Evolutionary conservation across 30 jellyfish, hydroid and myxozoan genomes (phyloP).

Genomic region (Hydractinia symbiolongicarpus): DNA sequence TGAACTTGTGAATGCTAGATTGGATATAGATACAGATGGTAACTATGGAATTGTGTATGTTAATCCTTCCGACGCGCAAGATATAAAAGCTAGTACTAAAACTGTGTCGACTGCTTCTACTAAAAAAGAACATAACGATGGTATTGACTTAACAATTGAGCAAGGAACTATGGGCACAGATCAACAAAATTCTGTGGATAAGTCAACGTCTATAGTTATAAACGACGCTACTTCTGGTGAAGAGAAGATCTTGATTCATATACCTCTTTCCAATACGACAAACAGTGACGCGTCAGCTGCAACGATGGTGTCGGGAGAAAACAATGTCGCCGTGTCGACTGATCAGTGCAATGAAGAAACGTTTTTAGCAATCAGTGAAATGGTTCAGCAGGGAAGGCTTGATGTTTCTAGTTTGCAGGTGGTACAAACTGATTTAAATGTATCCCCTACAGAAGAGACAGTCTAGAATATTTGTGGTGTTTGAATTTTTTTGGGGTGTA

Average conservation of each 20-base stretch:
- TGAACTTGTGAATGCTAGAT: conserved; percentile 20
- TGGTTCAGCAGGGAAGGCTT: conserved; percentile 42
- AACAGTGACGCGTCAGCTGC: not conserved
- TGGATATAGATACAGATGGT: conserved; percentile 29
- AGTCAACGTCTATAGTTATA: not conserved
- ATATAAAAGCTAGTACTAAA: not conserved
- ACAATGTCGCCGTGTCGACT: not conserved
- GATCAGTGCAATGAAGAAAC: conserved; percentile 27
- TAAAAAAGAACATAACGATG: not conserved
- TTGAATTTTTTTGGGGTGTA: no score
- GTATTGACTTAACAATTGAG: not conserved
- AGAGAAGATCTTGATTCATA: not conserved
- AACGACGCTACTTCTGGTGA: not conserved
- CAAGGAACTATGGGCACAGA: not conserved
- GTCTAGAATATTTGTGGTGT: no score
- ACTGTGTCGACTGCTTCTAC: not conserved
- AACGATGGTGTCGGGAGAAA: not conserved
- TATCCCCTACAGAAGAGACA: no score
- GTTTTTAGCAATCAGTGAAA: conserved; percentile 26
- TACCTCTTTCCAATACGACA: not conserved
- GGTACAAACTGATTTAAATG: not conserved
- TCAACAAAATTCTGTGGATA: not conserved
- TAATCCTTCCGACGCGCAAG: not conserved
- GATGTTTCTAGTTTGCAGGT: conserved; percentile 33
- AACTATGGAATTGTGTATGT: conserved; percentile 18